Conservation (phyloP, 1,140 invertebrate species). For the Homarus americanus region DNA sequence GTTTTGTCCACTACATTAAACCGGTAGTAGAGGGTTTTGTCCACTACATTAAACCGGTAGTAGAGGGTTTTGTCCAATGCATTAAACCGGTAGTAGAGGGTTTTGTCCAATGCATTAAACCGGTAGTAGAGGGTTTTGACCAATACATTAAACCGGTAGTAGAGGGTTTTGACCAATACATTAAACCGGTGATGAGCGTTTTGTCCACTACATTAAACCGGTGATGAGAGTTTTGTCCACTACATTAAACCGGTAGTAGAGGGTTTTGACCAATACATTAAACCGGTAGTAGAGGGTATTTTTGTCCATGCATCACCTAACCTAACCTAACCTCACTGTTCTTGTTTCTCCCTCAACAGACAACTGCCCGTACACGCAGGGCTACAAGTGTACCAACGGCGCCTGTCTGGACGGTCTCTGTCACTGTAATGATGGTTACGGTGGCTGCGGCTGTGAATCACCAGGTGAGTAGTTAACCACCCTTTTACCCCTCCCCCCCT, state of each 20-base stretch:
- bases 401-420: constrained; percentile 95
- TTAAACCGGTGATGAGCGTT: not conserved
- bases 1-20: too few species aligned
- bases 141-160: not conserved
- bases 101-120: too few species aligned
- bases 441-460: constrained; percentile 95
- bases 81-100: too few species aligned
- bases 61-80: too few species aligned
- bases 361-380: constrained; percentile 90
- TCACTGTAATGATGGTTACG: constrained; percentile 96
- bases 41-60: too few species aligned
- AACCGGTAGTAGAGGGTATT: too few species aligned
- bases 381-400: constrained; percentile 90
- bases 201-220: not conserved
- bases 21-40: too few species aligned
- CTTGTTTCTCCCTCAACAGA: constrained; percentile 82
- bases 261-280: too few species aligned
- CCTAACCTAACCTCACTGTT: too few species aligned
- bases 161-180: not conserved
- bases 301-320: too few species aligned
- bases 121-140: too few species aligned
- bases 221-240: not conserved
- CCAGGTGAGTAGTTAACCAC: constrained; percentile 83
- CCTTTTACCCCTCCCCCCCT: not conserved
- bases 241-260: too few species aligned